Base-by-base conservation (phyloP, 2,797 vertebrate genomes). In the Epinephelus malabaricus region DNA sequence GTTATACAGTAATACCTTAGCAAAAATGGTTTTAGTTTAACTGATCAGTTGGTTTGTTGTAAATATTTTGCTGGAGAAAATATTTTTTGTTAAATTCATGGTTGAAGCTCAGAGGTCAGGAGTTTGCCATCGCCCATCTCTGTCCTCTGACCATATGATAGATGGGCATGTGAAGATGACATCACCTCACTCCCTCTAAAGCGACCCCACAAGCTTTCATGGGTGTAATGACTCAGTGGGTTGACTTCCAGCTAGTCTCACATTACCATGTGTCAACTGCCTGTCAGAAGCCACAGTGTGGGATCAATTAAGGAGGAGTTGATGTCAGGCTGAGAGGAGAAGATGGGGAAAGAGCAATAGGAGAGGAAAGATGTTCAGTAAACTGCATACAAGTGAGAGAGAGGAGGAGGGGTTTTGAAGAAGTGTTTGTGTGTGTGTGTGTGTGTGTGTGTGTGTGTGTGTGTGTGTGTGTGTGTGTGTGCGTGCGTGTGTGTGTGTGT, bases 241-340 rank as follows among this genome's bases (percentile, higher is more conserved):
- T 81, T 62, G 85, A 84, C 82, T 91, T 85, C 89, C 87, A 90
- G 86, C 87, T 54, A 66, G 84, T 93, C 85, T 93, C 90, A 84
- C 86, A 90, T 93, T 93, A 90, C 91, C 83, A 76, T 78, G 87
- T 86, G 88, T 89, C 86, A 82, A 82, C 88, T 85, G 90, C 69
- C 86, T 93, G 88, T 90, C 85, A 90, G 79, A 87, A 79, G 83
- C 88, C 83, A 80, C 87, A 81, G 87, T 83, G 83, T 88, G 82
- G 83, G 89, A 91, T 90, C 89, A 89, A 92, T 90, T 91, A 92
- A 75, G 88, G 88, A 89, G 89, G 89, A 89, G 89, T 23, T 79
- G 80, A 80, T 87, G 88, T 90, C 90, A 78, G 85, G 59, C 80
- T 67, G 73, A 59, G 56, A 81, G 17, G 71, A 69, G 43, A 60